Evolutionary conservation across 2,888 invertebrate genomes (phyloP).

Genomic region (Perdita meconis): DNA sequence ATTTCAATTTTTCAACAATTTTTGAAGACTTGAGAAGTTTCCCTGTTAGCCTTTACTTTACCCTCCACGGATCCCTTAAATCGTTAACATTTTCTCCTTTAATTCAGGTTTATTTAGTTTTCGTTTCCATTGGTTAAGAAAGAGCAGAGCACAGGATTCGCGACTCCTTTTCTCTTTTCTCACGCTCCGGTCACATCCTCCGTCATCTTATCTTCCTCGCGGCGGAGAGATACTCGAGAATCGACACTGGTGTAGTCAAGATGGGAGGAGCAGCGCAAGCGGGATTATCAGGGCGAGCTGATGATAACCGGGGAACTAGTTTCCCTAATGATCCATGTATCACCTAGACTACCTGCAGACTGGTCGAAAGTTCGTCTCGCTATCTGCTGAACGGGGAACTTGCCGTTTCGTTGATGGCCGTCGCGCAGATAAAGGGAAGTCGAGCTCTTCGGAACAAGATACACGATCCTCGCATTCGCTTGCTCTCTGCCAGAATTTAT

Average conservation of each 20-base stretch:
- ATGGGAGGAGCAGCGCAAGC: conserved; percentile 14
- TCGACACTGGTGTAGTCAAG: conserved; percentile 20
- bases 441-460: conserved; percentile 7
- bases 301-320: conserved; percentile 54
- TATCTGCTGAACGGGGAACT: conserved; percentile 57
- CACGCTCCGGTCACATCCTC: background rate
- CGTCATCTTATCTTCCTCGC: background rate
- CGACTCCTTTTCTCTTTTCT: no score
- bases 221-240: background rate
- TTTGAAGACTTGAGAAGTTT: no score
- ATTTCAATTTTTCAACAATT: no score
- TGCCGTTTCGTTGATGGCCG: conserved; percentile 49
- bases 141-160: no score
- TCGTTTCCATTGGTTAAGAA: no score
- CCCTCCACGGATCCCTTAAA: no score
- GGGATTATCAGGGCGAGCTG: conserved; percentile 55
- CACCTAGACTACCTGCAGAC: conserved; percentile 56
- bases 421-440: conserved; percentile 54
- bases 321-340: conserved; percentile 68
- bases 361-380: conserved; percentile 64
- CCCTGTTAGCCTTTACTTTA: no score
- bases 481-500: background rate
- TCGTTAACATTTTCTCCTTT: no score
- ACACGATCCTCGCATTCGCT: conserved; percentile 12
- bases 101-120: no score